These are phyloP conservation scores for Zosterops hypoxanthus DNA, from an alignment of 2,113 vertebrate genomes.

Conservation along the genomic window DNA sequence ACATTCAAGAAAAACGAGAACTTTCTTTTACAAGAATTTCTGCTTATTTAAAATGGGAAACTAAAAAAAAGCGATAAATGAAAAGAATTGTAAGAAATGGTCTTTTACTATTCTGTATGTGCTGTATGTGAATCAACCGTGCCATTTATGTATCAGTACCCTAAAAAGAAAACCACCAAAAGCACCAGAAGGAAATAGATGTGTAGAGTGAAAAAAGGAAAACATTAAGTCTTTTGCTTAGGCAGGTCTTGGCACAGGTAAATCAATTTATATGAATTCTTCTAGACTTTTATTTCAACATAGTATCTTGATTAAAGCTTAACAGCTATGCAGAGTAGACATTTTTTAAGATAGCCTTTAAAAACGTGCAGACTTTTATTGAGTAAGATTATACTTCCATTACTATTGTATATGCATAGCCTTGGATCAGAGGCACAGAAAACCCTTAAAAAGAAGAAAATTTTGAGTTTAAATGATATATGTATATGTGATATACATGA, in stretches of 20 bases:
- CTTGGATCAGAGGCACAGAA: not conserved
- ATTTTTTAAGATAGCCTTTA: not conserved
- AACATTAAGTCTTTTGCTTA: not conserved
- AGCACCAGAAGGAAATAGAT: not conserved
- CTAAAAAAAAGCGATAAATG: not conserved
- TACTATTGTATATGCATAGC: not conserved
- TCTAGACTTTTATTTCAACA: not conserved
- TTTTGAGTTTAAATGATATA: not conserved
- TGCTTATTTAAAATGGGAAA: not conserved
- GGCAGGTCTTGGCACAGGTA: not conserved
- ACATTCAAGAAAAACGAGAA: not conserved
- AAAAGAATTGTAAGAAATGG: not conserved
- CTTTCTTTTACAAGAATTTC: not conserved
- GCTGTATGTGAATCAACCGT: not conserved
- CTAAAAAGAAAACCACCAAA: not conserved
- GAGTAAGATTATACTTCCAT: not conserved
- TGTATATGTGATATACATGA: not conserved
- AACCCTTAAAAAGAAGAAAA: not conserved
- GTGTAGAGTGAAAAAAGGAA: not conserved
- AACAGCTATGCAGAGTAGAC: not conserved
- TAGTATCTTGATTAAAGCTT: not conserved
- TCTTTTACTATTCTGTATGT: not conserved
- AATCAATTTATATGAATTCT: not conserved
- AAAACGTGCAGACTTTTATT: not conserved
- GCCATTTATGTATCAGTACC: not conserved